These are phyloP conservation scores for Sakesphorus luctuosus DNA, from an alignment of 2,113 vertebrate species.

Conservation along the genomic window DNA sequence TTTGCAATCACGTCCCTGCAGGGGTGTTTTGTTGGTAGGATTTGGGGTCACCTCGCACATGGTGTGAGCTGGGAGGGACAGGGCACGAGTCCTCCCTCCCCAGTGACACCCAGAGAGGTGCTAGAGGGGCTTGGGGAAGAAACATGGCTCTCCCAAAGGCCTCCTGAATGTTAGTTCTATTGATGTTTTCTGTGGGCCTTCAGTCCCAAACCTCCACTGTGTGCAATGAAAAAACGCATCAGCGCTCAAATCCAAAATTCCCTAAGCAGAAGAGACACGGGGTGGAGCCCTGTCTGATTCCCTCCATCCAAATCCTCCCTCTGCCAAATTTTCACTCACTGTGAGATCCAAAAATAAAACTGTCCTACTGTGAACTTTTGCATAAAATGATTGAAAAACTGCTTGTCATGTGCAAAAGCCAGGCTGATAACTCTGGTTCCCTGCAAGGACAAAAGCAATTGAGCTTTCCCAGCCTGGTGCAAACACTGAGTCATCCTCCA, in stretches of 20 bases:
- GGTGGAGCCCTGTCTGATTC: not conserved
- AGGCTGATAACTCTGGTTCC: not conserved
- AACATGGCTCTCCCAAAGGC: not conserved
- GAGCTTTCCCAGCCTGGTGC: not conserved
- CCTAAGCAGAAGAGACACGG: rapidly evolving
- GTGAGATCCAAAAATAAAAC: not conserved
- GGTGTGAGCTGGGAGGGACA: not conserved
- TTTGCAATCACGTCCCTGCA: not conserved
- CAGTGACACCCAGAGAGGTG: not conserved
- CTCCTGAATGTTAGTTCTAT: not conserved
- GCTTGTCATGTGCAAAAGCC: not conserved
- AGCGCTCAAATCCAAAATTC: not conserved
- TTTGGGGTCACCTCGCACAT: not conserved
- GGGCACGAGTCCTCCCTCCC: not conserved
- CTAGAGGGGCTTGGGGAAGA: not conserved
- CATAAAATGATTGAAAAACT: not conserved
- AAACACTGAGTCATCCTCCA: not conserved
- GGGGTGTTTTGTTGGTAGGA: not conserved
- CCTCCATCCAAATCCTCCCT: not conserved
- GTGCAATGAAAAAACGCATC: not conserved
- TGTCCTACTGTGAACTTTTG: constrained; percentile 14
- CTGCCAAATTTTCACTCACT: not conserved
- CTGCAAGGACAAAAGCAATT: not conserved
- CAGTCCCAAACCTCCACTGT: not conserved
- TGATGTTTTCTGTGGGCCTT: rapidly evolving